Evolutionary conservation across 1,140 invertebrate genomes (phyloP).

Genomic region (Cydia pomonella): DNA sequence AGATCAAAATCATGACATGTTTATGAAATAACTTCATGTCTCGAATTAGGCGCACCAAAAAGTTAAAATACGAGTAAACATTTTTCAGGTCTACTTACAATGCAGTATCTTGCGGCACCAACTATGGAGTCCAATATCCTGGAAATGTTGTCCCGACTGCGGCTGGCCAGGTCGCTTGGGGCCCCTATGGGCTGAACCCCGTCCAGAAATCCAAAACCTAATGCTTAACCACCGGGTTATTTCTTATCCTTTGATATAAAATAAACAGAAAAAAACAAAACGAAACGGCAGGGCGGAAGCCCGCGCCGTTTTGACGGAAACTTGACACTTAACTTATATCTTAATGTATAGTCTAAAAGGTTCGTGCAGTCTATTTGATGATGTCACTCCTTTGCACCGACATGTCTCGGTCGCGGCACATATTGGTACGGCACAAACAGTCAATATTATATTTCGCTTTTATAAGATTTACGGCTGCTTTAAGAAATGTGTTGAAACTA

Average conservation of each 20-base stretch:
- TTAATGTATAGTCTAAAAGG: conserved; percentile 34
- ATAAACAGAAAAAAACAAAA: conserved; percentile 77
- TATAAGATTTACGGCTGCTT: conserved; percentile 89
- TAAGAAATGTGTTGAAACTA: conserved; percentile 92
- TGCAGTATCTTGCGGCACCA: conserved; percentile 78
- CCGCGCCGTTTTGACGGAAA: conserved; percentile 72
- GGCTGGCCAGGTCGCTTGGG: conserved; percentile 69
- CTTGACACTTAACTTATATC: conserved; percentile 54
- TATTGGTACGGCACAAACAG: conserved; percentile 72
- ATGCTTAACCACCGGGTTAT: conserved; percentile 60
- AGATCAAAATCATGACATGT: background rate
- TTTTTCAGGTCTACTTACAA: conserved; percentile 67
- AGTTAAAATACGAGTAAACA: conserved; percentile 5
- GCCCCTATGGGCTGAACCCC: conserved; percentile 61
- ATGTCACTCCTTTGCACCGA: conserved; percentile 80
- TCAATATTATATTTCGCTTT: conserved; percentile 50
- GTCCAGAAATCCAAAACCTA: conserved; percentile 62
- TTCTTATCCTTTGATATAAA: conserved; percentile 77
- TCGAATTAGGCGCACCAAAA: background rate
- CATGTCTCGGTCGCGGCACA: conserved; percentile 90
- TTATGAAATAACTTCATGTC: conserved; percentile 19
- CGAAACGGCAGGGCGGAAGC: conserved; percentile 63
- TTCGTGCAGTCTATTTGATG: conserved; percentile 59
- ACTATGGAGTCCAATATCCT: conserved; percentile 79
- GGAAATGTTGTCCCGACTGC: conserved; percentile 72